Evolutionary conservation across 2,113 vertebrate species (phyloP), one percentile per base, ranked within the genome.

Genomic region (Hypanus sabinus): DNA sequence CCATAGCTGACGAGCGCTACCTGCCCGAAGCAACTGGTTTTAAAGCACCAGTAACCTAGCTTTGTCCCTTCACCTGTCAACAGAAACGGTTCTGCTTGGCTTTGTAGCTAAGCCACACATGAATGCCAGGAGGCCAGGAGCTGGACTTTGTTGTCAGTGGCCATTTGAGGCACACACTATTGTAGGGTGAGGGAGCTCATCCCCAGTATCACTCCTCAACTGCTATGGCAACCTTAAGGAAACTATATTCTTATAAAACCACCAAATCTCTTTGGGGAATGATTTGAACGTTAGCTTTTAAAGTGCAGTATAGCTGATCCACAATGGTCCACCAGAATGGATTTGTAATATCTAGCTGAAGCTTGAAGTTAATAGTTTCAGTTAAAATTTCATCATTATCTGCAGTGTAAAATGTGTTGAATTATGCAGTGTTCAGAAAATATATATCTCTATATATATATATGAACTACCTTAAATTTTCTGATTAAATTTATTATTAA

Each of bases 321-420:
- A 24, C 55, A 87, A 24, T 87, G 57, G 57, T 33, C 9, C 9
- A 57, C 27, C 60, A n/a, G 12, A 62, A 88, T 88, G 60, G 14
- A 57, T 62, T 65, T 60, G 62, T 88, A 62, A 88, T 62, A 33
- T 33, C 27, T 65, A 33, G 85, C 57, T 88, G 85, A 65, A 88
- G 60, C n/a, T 65, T 33, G 27, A n/a, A 85, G 55, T 88, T 88
- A 88, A 88, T 65, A 65, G 20, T 30, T 65, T 88, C 57, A 33
- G 85, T 62, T 88, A 65, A 88, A 62, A 88, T 65, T 62, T 88
- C 60, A 77, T 77, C 76, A 62, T 65, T 88, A 62, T 65, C 57
- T 88, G 85, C 33, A 30, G 60, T 88, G 85, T 2, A 16, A 88
- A 88, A 88, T 65, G 60, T 88, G 85, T 88, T 65, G 85, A 88